Evolutionary conservation across 2,113 vertebrate genomes (phyloP), one percentile per base, ranked within the genome.

Genomic region (Corythornis cristatus): DNA sequence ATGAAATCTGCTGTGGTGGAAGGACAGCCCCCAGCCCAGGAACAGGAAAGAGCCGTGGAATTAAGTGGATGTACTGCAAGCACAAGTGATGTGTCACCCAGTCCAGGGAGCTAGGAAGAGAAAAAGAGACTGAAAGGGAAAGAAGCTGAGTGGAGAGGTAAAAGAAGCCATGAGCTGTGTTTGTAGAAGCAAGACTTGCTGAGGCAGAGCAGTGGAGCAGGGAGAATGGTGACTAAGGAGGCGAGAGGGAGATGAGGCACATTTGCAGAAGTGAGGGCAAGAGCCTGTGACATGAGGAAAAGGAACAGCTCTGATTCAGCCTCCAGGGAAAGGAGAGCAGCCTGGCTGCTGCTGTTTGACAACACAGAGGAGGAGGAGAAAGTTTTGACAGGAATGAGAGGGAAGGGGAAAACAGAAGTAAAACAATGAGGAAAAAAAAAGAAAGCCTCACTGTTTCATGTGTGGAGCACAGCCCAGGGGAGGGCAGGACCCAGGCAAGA

Each of bases 11-110:
- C 81, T 60, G 45, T 35, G 84, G 57, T 25, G 19, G 51, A 56
- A 71, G 43, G 2, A 48, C 15, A 73, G 12, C 5, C 43, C 40
- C 0, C 0, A 54, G 61, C 50, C 5, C 31, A 61, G 80, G 72
- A 57, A 15, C 1, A 68, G 64, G 29, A 60, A 42, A 67, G 43
- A 57, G 51, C 9, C 18, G 6, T 3, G 3, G 93, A 12, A 54
- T 2, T 5, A 4, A 64, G 70, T 1, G 2, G 21, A 13, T 6
- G 11, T 10, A 11, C 26, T 46, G 35, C 23, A 2, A 43, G 23
- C 1, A 1, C 12, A 37, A 43, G 42, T 50, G 23, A 45, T 7
- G 45, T 50, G 42, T 61, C 74, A 72, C 29, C 8, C 19, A 79
- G 31, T 15, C 26, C 68, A 58, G 79, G 33, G 74, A 84, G 48